Evolutionary conservation across 2,113 vertebrate species (phyloP).

Genomic region (Nibea albiflora): DNA sequence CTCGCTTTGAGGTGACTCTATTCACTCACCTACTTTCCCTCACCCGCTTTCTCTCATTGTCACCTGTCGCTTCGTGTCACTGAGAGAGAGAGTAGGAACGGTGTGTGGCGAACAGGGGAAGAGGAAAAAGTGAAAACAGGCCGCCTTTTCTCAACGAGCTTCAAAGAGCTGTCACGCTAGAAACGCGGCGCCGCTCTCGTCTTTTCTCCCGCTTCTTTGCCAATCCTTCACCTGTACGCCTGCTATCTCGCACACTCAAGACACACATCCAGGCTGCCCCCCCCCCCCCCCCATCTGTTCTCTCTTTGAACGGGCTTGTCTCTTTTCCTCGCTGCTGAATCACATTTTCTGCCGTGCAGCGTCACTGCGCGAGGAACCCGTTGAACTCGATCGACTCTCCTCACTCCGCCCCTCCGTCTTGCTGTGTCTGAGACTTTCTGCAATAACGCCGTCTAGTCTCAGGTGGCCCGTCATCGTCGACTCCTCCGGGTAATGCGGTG

Average conservation of each 20-base stretch:
- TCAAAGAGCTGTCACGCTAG: conserved; percentile 62
- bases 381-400: conserved; percentile 53
- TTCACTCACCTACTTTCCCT: background rate
- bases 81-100: conserved; percentile 3
- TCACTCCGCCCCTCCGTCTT: conserved; percentile 29
- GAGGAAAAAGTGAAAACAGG: background rate
- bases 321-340: conserved; percentile 44
- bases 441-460: conserved; percentile 63
- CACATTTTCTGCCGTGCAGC: conserved; percentile 44
- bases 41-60: conserved; percentile 11
- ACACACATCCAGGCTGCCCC: conserved; percentile 32
- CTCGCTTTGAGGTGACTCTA: background rate
- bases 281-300: background rate
- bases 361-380: conserved; percentile 48
- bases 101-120: conserved; percentile 19
- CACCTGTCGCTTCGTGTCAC: conserved; percentile 47
- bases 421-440: conserved; percentile 40
- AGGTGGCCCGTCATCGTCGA: conserved; percentile 44
- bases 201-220: background rate
- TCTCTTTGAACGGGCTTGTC: conserved; percentile 23
- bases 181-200: conserved; percentile 29
- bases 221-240: conserved; percentile 9
- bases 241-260: conserved; percentile 28
- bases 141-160: conserved; percentile 64
- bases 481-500: conserved; percentile 37